Evolutionary conservation across 2,888 invertebrate species (phyloP).

Genomic region (Ctena decussata): DNA sequence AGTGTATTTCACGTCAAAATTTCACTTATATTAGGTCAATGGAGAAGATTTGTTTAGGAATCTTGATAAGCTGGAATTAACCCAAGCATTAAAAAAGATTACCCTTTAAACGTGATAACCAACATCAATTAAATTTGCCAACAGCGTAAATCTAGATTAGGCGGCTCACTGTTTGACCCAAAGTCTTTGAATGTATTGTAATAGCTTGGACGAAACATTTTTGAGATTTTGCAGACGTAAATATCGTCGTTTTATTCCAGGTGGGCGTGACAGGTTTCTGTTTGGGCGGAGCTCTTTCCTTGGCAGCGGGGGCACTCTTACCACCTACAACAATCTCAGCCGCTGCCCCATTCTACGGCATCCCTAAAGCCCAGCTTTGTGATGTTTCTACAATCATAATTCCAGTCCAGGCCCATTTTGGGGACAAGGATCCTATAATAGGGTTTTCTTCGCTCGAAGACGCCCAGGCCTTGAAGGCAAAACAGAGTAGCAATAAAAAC

Average conservation of each 20-base stretch:
- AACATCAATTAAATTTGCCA: too few relatives aligned
- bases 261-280: slow-evolving; percentile 86
- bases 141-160: too few relatives aligned
- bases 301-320: slow-evolving; percentile 76
- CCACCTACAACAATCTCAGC: slow-evolving; percentile 75
- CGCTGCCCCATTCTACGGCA: slow-evolving; percentile 84
- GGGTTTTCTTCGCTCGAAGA: slow-evolving; percentile 81
- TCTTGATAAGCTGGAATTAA: too few relatives aligned
- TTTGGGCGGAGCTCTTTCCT: slow-evolving; percentile 84
- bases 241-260: slow-evolving; percentile 52
- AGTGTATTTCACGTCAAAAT: too few relatives aligned
- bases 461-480: slow-evolving; percentile 71
- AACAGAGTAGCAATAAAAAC: slow-evolving; percentile 59
- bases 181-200: too few relatives aligned
- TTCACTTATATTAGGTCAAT: too few relatives aligned
- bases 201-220: too few relatives aligned
- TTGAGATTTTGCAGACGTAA: too few relatives aligned
- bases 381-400: slow-evolving; percentile 78
- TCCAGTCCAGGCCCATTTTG: slow-evolving; percentile 84
- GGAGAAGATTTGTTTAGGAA: too few relatives aligned
- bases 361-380: slow-evolving; percentile 72
- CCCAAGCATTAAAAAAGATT: too few relatives aligned
- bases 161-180: too few relatives aligned
- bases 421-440: slow-evolving; percentile 72
- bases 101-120: too few relatives aligned